Percentiles rank a stretch among this genome's conserved stretches.
Conservation (phyloP, 1,140 invertebrate species). For the Heterodera carotae region DNA sequence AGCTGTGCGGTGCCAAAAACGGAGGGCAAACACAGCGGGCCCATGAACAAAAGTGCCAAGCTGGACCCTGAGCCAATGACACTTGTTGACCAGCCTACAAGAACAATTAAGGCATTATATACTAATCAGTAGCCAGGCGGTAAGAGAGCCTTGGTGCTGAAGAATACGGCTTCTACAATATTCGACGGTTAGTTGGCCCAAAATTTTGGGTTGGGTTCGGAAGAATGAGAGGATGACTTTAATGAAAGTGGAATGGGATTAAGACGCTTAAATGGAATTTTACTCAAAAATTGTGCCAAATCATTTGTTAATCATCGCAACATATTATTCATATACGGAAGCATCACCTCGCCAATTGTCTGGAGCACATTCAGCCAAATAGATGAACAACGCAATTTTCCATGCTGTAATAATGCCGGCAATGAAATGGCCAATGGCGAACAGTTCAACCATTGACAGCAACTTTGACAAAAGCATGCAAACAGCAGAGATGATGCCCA, state of each 20-base stretch:
- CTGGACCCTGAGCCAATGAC: constrained; percentile 44
- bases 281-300: too few species aligned
- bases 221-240: too few species aligned
- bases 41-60: constrained; percentile 41
- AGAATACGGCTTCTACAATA: too few species aligned
- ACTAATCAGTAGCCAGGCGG: too few species aligned
- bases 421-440: constrained; percentile 52
- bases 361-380: constrained; percentile 52
- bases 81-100: constrained; percentile 42
- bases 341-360: constrained; percentile 40
- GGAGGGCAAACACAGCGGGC: constrained; percentile 46
- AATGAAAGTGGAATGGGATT: too few species aligned
- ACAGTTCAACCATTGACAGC: constrained; percentile 45
- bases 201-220: background rate
- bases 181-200: too few species aligned
- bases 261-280: too few species aligned
- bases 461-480: constrained; percentile 45
- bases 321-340: too few species aligned
- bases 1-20: constrained; percentile 41
- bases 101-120: too few species aligned
- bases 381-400: constrained; percentile 56
- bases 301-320: too few species aligned
- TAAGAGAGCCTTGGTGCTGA: too few species aligned
- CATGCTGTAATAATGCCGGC: constrained; percentile 43
- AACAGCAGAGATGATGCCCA: constrained; percentile 38